phyloP scores from a whole-genome alignment of 2,888 invertebrate genomes.

The Erebia palarica region DNA sequence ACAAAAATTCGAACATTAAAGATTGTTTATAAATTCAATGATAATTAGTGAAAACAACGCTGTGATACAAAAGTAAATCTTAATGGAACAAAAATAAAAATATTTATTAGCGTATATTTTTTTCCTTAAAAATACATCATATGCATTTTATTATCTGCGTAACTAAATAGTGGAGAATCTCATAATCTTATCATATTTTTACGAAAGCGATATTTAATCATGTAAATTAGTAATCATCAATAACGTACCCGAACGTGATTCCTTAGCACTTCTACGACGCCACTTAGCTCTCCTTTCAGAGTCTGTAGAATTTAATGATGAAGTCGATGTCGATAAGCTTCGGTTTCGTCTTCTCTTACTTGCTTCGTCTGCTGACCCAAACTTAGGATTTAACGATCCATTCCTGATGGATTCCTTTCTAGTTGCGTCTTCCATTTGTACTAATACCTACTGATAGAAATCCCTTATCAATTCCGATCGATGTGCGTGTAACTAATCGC shows the following conservation, averaged over 20 bases:
- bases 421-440: conserved; percentile 17
- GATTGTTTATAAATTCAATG: too few species aligned
- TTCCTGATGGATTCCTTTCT: background rate
- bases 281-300: conserved; percentile 23
- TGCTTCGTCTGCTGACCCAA: background rate
- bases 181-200: background rate
- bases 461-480: conserved; percentile 18
- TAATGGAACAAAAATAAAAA: too few species aligned
- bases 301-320: conserved; percentile 19
- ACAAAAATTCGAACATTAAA: too few species aligned
- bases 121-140: background rate
- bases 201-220: background rate
- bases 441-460: conserved; percentile 16
- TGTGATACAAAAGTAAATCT: too few species aligned
- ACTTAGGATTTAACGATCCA: background rate
- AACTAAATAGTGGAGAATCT: conserved; percentile 2
- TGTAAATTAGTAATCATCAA: background rate
- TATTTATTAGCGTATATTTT: background rate
- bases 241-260: conserved; percentile 18
- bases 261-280: conserved; percentile 20
- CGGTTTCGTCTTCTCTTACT: conserved; percentile 13
- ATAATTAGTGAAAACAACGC: too few species aligned
- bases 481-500: conserved; percentile 8
- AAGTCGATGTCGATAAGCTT: conserved; percentile 16
- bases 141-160: conserved; percentile 6